Conservation (phyloP, 1,140 invertebrate genomes). For the Anastrepha obliqua region DNA sequence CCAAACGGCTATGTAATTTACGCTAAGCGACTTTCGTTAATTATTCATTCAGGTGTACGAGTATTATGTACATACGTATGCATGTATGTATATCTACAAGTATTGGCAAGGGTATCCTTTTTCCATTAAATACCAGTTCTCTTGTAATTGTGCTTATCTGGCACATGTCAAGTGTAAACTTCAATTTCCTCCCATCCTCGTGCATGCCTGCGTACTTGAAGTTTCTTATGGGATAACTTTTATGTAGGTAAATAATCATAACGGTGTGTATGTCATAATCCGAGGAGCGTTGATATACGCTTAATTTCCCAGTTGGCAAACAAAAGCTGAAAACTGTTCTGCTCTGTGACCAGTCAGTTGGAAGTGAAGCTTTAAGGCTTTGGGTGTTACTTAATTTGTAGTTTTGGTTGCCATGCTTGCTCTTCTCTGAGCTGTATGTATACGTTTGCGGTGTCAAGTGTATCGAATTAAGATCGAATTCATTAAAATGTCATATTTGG, state of each 20-base stretch:
- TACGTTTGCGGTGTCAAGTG: background rate
- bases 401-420: background rate
- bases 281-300: background rate
- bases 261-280: background rate
- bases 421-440: background rate
- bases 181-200: slow-evolving; percentile 1
- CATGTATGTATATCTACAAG: too few species aligned
- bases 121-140: background rate
- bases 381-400: background rate
- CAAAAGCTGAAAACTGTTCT: background rate
- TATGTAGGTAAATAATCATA: background rate
- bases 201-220: too few species aligned
- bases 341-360: background rate
- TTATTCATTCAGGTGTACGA: too few species aligned
- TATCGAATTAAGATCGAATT: slow-evolving; percentile 13
- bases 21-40: too few species aligned
- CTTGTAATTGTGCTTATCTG: slow-evolving; percentile 4
- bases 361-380: background rate
- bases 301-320: slow-evolving; percentile 46
- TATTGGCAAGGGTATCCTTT: too few species aligned
- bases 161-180: background rate
- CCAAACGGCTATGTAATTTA: too few species aligned
- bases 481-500: slow-evolving; percentile 35
- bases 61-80: too few species aligned
- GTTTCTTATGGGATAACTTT: background rate